These are phyloP conservation scores for Cosmia trapezina DNA, from an alignment of 2,888 invertebrate genomes.

Conservation along the genomic window DNA sequence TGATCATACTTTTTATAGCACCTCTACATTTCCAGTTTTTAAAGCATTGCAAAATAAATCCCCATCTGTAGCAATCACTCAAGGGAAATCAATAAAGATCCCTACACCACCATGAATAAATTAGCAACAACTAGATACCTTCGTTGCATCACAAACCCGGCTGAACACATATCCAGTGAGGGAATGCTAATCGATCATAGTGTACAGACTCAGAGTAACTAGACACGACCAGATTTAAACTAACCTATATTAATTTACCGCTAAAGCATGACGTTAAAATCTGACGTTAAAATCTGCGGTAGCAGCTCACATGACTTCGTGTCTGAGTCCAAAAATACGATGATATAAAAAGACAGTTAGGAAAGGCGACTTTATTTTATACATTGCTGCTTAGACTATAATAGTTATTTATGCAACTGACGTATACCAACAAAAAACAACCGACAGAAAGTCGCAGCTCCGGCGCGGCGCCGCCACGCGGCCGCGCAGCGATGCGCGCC, in stretches of 20 bases:
- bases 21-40: neutral
- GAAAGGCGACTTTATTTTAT: no score
- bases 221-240: neutral
- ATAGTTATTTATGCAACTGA: no score
- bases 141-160: conserved; percentile 30
- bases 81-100: conserved; percentile 42
- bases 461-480: no score
- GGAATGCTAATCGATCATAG: conserved; percentile 19
- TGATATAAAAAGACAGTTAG: no score
- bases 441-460: no score
- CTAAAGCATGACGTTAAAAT: neutral
- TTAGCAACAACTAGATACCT: conserved; percentile 37
- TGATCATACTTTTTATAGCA: neutral
- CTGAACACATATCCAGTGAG: conserved; percentile 12
- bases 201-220: conserved; percentile 24
- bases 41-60: conserved; percentile 15
- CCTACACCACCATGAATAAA: conserved; percentile 33
- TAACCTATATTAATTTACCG: neutral
- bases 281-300: no score
- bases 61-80: neutral
- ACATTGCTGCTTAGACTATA: no score
- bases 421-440: no score
- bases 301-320: neutral
- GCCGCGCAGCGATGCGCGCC: no score
- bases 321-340: neutral